These are phyloP conservation scores for Conomelus anceps DNA, from an alignment of 2,888 invertebrate species.

Conservation along the genomic window DNA sequence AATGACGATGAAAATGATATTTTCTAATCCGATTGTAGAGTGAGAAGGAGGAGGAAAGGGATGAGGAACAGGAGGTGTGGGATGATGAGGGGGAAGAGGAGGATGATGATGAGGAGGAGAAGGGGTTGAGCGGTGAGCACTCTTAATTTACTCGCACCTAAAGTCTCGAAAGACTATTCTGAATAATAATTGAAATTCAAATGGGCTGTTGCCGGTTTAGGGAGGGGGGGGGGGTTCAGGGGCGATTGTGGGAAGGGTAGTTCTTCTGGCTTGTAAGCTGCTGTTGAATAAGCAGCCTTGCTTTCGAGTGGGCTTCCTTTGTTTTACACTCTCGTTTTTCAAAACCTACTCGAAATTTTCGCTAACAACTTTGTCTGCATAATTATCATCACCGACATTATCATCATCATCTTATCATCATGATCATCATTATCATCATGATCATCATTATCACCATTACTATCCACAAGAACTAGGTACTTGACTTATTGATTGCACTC, in stretches of 20 bases:
- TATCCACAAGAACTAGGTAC: not conserved
- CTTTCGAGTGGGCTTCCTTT: not conserved
- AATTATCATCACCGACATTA: not conserved
- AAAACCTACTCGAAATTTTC: not conserved
- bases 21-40: not conserved
- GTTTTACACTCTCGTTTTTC: not conserved
- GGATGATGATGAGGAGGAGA: not conserved
- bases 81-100: not conserved
- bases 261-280: not conserved
- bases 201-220: not conserved
- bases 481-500: not conserved
- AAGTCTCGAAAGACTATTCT: not conserved
- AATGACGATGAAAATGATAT: not conserved
- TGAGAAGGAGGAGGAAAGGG: too few relatives aligned
- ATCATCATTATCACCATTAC: not conserved
- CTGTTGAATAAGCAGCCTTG: not conserved
- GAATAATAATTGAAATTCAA: not conserved
- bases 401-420: not conserved
- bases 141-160: too few relatives aligned
- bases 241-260: not conserved
- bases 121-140: too few relatives aligned
- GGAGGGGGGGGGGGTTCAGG: not conserved
- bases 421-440: not conserved
- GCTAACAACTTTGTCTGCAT: not conserved
- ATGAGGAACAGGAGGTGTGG: too few relatives aligned